Percentiles rank a stretch among this genome's conserved stretches.
These are phyloP conservation scores for Conops quadrifasciatus DNA, from an alignment of 2,888 invertebrate species.

Conservation along the genomic window DNA sequence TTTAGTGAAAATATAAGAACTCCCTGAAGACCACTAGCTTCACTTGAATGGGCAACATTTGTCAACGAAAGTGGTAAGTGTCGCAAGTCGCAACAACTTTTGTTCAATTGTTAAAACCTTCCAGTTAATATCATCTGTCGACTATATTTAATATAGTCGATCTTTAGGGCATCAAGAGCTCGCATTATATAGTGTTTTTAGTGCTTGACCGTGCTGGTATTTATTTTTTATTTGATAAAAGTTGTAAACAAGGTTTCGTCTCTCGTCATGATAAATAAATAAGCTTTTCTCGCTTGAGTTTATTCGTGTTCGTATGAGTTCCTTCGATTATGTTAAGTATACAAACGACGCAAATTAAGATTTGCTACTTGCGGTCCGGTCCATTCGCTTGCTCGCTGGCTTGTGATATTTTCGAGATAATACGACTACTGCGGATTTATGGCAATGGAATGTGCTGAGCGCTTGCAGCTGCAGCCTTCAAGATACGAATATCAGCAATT, in stretches of 20 bases:
- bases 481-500: slow-evolving; percentile 16
- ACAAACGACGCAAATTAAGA: not conserved
- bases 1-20: not conserved
- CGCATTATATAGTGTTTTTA: not conserved
- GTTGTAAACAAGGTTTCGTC: not conserved
- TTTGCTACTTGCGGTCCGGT: not conserved
- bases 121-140: no score
- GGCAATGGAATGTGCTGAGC: slow-evolving; percentile 7
- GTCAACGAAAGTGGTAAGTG: slow-evolving; percentile 41
- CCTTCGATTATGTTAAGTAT: no score
- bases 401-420: slow-evolving; percentile 25
- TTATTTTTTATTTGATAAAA: no score
- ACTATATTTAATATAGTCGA: no score
- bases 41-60: slow-evolving; percentile 44
- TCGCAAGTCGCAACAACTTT: not conserved
- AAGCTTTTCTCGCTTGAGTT: no score
- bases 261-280: no score
- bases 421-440: slow-evolving; percentile 43
- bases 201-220: not conserved
- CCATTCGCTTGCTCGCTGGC: not conserved
- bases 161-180: no score
- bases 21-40: not conserved
- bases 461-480: slow-evolving; percentile 17
- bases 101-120: not conserved
- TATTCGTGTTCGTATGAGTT: no score